These are phyloP conservation scores for Planococcus citri DNA, from an alignment of 1,140 invertebrate genomes.

Conservation along the genomic window DNA sequence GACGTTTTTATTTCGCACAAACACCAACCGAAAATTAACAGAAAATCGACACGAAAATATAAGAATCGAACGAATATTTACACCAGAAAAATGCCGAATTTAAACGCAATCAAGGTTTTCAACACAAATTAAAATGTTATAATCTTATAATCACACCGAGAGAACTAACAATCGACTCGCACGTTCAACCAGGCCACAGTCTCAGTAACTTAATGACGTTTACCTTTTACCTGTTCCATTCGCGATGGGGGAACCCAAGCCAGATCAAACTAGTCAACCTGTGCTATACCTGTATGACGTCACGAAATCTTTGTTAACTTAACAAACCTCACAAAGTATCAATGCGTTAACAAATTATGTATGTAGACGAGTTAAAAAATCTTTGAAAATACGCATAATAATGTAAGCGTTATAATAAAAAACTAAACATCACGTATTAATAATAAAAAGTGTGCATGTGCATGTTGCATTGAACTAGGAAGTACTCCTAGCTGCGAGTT, in stretches of 20 bases:
- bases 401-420: too few species aligned
- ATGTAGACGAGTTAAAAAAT: too few species aligned
- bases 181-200: not conserved
- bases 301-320: conserved; percentile 6
- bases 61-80: not conserved
- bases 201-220: conserved; percentile 8
- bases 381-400: too few species aligned
- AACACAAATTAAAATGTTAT: too few species aligned
- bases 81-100: too few species aligned
- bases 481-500: too few species aligned
- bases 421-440: too few species aligned
- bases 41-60: not conserved
- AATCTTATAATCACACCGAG: too few species aligned
- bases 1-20: not conserved
- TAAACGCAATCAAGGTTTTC: too few species aligned
- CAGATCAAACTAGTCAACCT: conserved; percentile 10
- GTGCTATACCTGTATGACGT: conserved; percentile 9
- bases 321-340: not conserved
- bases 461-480: too few species aligned
- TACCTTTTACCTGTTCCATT: too few species aligned
- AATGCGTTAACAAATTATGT: not conserved
- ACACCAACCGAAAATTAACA: not conserved
- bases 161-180: not conserved
- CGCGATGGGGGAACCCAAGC: conserved; percentile 1
- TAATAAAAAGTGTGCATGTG: too few species aligned